These are phyloP conservation scores for Dicranocentrus wangi DNA, from an alignment of 2,888 invertebrate species.

Conservation along the genomic window DNA sequence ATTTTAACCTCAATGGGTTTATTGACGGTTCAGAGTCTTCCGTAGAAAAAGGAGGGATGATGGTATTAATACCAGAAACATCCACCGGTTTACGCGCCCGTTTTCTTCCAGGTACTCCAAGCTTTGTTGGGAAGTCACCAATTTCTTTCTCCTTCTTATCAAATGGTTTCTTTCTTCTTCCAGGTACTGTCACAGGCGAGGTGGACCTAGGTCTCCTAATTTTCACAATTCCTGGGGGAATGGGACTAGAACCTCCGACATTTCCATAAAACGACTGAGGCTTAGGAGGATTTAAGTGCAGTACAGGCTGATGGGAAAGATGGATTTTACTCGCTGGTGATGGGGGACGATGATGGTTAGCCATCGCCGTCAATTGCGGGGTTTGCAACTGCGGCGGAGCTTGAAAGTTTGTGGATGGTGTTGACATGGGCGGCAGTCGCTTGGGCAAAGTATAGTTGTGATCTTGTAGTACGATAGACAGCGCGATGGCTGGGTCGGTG, in stretches of 20 bases:
- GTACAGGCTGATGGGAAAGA: conserved; percentile 5
- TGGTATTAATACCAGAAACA: conserved; percentile 33
- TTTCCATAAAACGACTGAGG: conserved; percentile 37
- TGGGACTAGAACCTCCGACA: conserved; percentile 28
- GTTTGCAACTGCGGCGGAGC: background rate
- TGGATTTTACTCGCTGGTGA: conserved; percentile 37
- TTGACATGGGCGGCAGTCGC: conserved; percentile 21
- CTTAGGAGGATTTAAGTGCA: conserved; percentile 25
- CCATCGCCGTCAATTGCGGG: background rate
- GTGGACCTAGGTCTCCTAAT: conserved; percentile 76
- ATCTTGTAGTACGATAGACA: conserved; percentile 54
- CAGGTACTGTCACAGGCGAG: conserved; percentile 76
- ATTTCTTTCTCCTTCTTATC: conserved; percentile 83
- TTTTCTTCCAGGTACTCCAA: conserved; percentile 57
- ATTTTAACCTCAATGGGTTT: conserved; percentile 19
- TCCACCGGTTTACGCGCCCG: conserved; percentile 42
- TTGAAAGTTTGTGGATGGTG: conserved; percentile 25
- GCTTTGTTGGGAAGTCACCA: conserved; percentile 38
- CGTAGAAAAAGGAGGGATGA: conserved; percentile 49
- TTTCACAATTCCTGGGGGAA: conserved; percentile 58
- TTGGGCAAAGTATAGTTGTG: conserved; percentile 61
- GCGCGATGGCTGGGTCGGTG: conserved; percentile 38
- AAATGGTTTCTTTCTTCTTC: conserved; percentile 91
- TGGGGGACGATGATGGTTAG: conserved; percentile 17
- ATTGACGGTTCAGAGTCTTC: conserved; percentile 4